Evolutionary conservation across 2,888 invertebrate genomes (phyloP), one percentile per base, ranked within the genome.

Genomic region (Rutpela maculata): DNA sequence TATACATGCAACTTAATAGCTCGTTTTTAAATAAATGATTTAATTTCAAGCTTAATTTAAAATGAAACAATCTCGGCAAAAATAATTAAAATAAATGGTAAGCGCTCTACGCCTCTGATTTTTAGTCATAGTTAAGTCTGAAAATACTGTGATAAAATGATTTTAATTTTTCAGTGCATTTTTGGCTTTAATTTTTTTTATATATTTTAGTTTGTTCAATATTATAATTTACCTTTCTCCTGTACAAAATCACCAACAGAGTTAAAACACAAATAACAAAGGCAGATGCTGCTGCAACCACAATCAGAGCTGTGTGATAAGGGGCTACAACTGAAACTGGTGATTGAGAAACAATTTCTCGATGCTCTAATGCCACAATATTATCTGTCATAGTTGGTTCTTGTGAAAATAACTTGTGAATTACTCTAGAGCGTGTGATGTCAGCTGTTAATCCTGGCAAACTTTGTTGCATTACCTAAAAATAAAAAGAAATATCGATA

Each of bases 201-300:
- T n/a, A n/a, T n/a, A n/a, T n/a, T n/a, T n/a, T n/a, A n/a, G n/a
- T n/a, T n/a, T n/a, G n/a, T n/a, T n/a, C n/a, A n/a, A n/a, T n/a
- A 26, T 26, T 26, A 26, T n/a, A 26, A 83, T 81, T 80, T 83
- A 91, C 92, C 88, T 93, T 93, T 85, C 92, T 92, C 12, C 95
- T 92, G 88, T 96, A 95, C 15, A 96, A 89, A 92, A 95, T 93
- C 2, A 96, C 92, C 15, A 95, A 91, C 4, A 96, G 93, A 35
- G 95, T 93, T 19, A 96, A 91, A 19, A 95, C 93, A 87, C 95
- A 95, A 87, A 96, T 95, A 75, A 96, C 92, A 86, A 96, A 95
- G 0, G 95, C 95, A 5, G 95, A 95, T 9, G 94, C 94, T 0
- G 95, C 95, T 26, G 95, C 95, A 71, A 95, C 91, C 17, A 95